These are phyloP conservation scores for Encarsia formosa DNA, from an alignment of 2,888 invertebrate genomes.

Conservation along the genomic window DNA sequence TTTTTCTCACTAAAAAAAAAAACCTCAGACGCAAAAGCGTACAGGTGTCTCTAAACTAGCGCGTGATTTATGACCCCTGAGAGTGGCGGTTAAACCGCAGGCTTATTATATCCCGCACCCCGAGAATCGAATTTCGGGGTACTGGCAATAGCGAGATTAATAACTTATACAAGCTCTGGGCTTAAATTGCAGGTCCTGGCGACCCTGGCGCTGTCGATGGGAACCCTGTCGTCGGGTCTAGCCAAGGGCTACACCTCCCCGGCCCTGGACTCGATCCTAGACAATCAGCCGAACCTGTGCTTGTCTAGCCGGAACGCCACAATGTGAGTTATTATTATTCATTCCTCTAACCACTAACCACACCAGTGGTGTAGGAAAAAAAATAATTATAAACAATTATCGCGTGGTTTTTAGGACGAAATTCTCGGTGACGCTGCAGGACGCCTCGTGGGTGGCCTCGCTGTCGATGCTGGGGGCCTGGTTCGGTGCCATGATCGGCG, in stretches of 20 bases:
- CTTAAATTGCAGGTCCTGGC: conserved; percentile 63
- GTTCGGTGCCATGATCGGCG: conserved; percentile 74
- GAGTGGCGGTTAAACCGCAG: too few species aligned
- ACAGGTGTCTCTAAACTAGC: too few species aligned
- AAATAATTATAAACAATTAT: too few species aligned
- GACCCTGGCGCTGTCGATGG: conserved; percentile 73
- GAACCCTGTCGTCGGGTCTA: conserved; percentile 74
- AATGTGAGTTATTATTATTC: conserved; percentile 35
- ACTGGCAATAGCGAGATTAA: too few species aligned
- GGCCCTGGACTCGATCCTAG: conserved; percentile 72
- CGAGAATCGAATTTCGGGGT: too few species aligned
- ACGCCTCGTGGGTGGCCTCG: conserved; percentile 79
- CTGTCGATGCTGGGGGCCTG: conserved; percentile 75
- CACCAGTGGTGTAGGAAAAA: too few species aligned
- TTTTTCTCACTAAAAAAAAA: too few species aligned
- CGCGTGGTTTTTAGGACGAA: conserved; percentile 45
- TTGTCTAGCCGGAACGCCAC: conserved; percentile 45
- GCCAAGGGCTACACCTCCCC: conserved; percentile 82
- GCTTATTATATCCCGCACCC: too few species aligned
- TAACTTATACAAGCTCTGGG: neutral
- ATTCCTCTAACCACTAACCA: neutral
- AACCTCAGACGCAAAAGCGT: too few species aligned
- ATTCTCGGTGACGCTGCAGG: conserved; percentile 67
- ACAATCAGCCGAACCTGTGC: conserved; percentile 54
- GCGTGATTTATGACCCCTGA: too few species aligned